phyloP scores from a whole-genome alignment of 2,888 invertebrate genomes.

The Iselma pallidipennis region DNA sequence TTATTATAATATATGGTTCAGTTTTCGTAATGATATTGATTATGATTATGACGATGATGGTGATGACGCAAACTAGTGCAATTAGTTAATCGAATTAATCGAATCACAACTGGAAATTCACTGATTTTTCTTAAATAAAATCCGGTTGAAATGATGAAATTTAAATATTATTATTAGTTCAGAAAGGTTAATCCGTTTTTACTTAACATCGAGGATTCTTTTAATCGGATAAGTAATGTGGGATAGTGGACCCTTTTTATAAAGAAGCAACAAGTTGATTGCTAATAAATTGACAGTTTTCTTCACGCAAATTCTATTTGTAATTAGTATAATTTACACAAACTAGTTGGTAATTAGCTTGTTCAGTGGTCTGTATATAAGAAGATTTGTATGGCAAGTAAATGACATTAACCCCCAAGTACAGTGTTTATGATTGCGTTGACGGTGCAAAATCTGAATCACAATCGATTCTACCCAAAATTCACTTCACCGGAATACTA shows the following conservation, averaged over 20 bases:
- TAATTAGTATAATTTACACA: background rate
- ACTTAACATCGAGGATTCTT: background rate
- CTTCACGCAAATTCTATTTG: background rate
- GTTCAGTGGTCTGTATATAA: background rate
- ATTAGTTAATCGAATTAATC: too few relatives aligned
- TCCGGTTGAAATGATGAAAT: background rate
- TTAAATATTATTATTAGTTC: background rate
- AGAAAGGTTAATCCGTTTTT: background rate
- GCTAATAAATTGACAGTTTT: background rate
- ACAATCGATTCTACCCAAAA: background rate
- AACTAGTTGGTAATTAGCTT: background rate
- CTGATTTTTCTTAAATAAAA: too few relatives aligned
- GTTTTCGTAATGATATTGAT: too few relatives aligned
- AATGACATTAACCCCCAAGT: background rate
- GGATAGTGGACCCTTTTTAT: background rate
- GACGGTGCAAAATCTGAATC: background rate
- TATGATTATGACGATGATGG: too few relatives aligned
- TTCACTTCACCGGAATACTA: background rate
- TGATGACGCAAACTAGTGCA: too few relatives aligned
- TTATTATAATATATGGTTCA: too few relatives aligned
- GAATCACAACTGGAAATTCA: too few relatives aligned
- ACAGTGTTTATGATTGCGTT: background rate
- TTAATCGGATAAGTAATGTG: background rate
- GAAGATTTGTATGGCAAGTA: background rate
- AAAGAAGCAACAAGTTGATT: slow-evolving; percentile 5